phyloP scores from a whole-genome alignment of 2,113 vertebrate genomes.

The Alosa alosa region DNA sequence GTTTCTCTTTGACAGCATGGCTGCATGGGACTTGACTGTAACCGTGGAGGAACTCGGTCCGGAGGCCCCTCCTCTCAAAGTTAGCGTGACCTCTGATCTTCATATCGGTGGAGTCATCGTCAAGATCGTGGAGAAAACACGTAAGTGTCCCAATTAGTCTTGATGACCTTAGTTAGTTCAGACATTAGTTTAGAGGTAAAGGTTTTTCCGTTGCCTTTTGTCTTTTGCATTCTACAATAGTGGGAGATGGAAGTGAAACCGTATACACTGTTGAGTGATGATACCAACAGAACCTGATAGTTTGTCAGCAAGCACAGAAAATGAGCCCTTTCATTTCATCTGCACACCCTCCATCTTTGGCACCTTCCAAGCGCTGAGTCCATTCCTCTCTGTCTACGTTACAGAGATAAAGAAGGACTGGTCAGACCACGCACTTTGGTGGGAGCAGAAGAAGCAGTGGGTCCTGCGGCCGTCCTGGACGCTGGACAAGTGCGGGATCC shows the following conservation, averaged over 20 bases:
- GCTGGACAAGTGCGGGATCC: conserved; percentile 75
- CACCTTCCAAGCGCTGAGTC: background rate
- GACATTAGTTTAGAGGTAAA: background rate
- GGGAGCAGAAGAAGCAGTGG: conserved; percentile 79
- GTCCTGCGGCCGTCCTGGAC: conserved; percentile 75
- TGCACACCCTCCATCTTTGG: background rate
- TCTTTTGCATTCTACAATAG: background rate
- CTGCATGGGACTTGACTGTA: conserved; percentile 74
- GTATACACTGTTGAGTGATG: background rate
- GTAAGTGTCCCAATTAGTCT: conserved; percentile 56
- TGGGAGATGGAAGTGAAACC: background rate
- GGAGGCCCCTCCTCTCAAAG: conserved; percentile 63
- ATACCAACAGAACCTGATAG: background rate
- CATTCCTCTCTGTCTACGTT: background rate
- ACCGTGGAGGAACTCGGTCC: conserved; percentile 68
- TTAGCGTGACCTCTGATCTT: conserved; percentile 72
- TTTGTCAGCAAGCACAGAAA: background rate
- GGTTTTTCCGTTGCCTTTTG: background rate
- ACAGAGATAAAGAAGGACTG: conserved; percentile 71
- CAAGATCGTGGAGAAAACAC: conserved; percentile 73
- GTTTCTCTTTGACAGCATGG: conserved; percentile 39
- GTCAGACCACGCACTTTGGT: conserved; percentile 80
- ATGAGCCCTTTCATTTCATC: background rate
- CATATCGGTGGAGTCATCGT: conserved; percentile 78
- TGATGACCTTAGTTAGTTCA: background rate